Base-by-base conservation (phyloP, 2,113 vertebrate species). In the Emydocephalus ijimae region DNA sequence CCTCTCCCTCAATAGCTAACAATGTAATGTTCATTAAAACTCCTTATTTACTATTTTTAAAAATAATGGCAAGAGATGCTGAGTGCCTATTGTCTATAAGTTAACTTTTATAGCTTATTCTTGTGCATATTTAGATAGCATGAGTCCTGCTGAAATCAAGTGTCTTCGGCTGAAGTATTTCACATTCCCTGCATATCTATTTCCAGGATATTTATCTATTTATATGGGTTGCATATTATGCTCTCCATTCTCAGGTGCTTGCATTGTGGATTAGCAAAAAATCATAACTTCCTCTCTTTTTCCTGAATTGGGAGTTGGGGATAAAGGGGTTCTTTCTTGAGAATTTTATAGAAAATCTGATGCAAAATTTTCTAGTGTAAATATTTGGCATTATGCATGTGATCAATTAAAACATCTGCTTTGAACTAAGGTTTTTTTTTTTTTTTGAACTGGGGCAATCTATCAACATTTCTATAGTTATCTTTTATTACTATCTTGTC, bases 401-500 rank as follows among this genome's bases (percentile, higher is more conserved):
- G 95, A 81, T 95, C 95, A 93, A 88, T 93, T 48, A 91, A 94
- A 94, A 91, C 96, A 97, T 88, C 61, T 92, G 39, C 92, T 90
- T 96, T 90, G 94, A 94, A 91, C 94, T 92, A 97, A 95, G 24
- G 10, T 94, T 90, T 95, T 93, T 94, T 96, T 52, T 52, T 96
- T 97, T 94, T 96, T 52, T 96, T 97, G 93, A 96, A 96, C 95
- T 96, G 90, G 95, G 97, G 94, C 90, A 97, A 92, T 96, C 97
- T 97, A 95, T 97, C 97, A 96, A 95, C 97, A 96, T 97, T 97
- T 98, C 97, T 98, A 95, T 98, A 97, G 97, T 97, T 95, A 98
- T 24, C 96, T 96, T 97, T 98, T 98, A 94, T 97, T 97, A 98
- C 98, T 98, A 97, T 98, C 97, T 98, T 95, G 95, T 98, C 98